Conservation (phyloP, 2,113 vertebrate genomes). For the Clarias macrocephalus region DNA sequence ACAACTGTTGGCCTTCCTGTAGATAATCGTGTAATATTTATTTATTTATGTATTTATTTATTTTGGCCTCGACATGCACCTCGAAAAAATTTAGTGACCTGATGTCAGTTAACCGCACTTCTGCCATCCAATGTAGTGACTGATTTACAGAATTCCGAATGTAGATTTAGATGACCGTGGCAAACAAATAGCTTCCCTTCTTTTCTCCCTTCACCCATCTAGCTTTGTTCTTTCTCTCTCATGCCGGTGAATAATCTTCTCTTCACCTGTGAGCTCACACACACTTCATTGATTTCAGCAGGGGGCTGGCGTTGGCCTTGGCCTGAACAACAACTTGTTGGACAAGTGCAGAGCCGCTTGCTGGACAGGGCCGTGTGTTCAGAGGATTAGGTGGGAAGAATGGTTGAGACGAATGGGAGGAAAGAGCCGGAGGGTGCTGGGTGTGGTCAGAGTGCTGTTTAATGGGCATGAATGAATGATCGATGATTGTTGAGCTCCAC, state of each 20-base stretch:
- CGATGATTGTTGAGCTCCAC: background rate
- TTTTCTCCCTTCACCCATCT: background rate
- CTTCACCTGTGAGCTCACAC: constrained; percentile 53
- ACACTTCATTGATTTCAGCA: constrained; percentile 58
- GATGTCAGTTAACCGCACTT: no score
- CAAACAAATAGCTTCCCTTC: background rate
- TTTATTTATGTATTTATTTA: no score
- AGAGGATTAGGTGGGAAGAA: constrained; percentile 14
- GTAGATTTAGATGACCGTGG: no score
- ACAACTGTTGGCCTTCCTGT: no score
- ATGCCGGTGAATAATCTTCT: background rate
- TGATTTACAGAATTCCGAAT: background rate
- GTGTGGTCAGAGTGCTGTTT: background rate
- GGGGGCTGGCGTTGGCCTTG: constrained; percentile 30
- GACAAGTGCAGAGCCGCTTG: constrained; percentile 44
- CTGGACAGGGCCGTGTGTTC: constrained; percentile 11
- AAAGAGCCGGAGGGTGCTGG: background rate
- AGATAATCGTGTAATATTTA: no score
- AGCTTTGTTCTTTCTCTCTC: background rate
- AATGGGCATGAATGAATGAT: background rate
- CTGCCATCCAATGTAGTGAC: no score
- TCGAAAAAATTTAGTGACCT: no score
- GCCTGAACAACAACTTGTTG: constrained; percentile 61
- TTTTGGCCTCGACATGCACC: no score
- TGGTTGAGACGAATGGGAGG: background rate